Percentiles rank a stretch among this genome's conserved stretches.
Evolutionary conservation across 1,140 invertebrate species (phyloP).

Genomic region (Drosophila pachea): DNA sequence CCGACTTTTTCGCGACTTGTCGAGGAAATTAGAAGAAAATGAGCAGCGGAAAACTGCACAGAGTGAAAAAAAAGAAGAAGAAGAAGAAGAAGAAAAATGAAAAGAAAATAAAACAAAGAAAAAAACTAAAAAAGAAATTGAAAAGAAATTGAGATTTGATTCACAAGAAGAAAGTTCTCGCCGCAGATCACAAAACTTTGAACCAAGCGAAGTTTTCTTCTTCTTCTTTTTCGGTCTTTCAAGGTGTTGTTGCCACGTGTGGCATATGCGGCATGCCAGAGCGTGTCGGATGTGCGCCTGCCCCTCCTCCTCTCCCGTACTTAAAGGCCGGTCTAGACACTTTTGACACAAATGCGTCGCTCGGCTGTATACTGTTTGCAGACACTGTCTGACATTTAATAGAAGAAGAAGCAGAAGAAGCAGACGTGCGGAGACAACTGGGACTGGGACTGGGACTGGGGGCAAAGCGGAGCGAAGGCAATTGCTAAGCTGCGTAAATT

Average conservation of each 20-base stretch:
- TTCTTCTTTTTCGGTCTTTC: too few relatives aligned
- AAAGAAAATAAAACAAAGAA: too few relatives aligned
- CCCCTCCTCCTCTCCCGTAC: constrained; percentile 30
- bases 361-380: constrained; percentile 37
- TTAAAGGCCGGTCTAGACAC: constrained; percentile 64
- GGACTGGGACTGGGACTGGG: too few relatives aligned
- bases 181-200: background rate
- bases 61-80: too few relatives aligned
- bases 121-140: background rate
- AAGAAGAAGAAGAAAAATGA: too few relatives aligned
- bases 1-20: constrained; percentile 41
- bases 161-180: background rate
- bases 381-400: constrained; percentile 64
- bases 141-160: constrained; percentile 1
- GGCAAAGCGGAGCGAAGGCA: constrained; percentile 47
- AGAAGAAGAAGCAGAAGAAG: constrained; percentile 1
- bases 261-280: constrained; percentile 41
- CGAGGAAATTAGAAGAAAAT: background rate
- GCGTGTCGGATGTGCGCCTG: constrained; percentile 10
- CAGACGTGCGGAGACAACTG: too few relatives aligned
- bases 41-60: too few relatives aligned
- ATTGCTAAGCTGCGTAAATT: constrained; percentile 75
- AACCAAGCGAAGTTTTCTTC: constrained; percentile 61
- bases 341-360: constrained; percentile 71
- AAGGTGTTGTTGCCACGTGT: constrained; percentile 57